Base-by-base conservation (phyloP, 2,888 invertebrate genomes). In the Chloroclysta siterata region DNA sequence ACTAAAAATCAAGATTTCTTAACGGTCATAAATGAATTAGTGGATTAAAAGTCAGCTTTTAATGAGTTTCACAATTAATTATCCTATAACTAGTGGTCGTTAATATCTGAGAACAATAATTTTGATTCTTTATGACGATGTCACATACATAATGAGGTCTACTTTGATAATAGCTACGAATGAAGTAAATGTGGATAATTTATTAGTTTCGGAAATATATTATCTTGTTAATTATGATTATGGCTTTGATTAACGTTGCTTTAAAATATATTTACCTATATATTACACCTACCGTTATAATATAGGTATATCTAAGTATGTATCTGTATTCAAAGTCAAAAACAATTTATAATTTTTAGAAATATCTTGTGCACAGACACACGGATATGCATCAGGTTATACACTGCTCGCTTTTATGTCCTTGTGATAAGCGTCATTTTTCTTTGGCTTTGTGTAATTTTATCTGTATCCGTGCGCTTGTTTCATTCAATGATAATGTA, bases 11-110 rank as follows among this genome's bases (percentile, higher is more conserved):
- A 56, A 39, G 39, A 61, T 57, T 50, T 50, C 46, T 63, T 60
- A 62, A 62, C 42, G 29, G 50, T 44, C 46, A 51, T 66, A 67
- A 68, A 66, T 66, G 66, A 69, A 68, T 69, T 65, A 64, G 58
- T 60, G 64, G 62, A 67, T 67, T 64, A 60, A 62, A 67, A 52
- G 69, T 68, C 64, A 59, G 58, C n/a, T 42, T 61, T 66, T 57
- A 62, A 71, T 69, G 59, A 63, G 60, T 71, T 71, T 68, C 61
- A 69, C 68, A 63, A 66, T 69, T 63, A 64, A 69, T 69, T 65
- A 55, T 52, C 53, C 58, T 57, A 56, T 60, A 66, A 69, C 68
- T 59, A 54, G 64, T 41, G 63, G 56, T 65, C 63, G 61, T 69
- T 65, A 69, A 71, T 46, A 44, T 53, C 15, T 29, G 14, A 51